Base-by-base conservation (phyloP, 2,797 vertebrate species). In the Tachyglossus aculeatus region DNA sequence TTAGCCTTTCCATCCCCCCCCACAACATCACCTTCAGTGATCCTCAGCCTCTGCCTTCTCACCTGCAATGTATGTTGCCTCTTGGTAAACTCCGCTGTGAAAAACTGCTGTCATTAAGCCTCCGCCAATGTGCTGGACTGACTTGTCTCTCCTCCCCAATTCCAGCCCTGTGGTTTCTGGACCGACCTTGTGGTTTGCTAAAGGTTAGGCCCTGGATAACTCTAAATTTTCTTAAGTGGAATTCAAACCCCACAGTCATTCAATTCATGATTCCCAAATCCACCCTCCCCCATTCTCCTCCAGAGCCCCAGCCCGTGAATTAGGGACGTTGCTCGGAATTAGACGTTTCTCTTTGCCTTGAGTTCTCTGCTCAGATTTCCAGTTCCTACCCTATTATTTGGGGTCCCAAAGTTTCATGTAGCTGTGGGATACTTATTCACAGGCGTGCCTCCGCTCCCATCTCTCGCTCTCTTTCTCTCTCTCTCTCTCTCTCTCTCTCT, bases 141-240 rank as follows among this genome's bases (percentile, higher is more conserved):
- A 15, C 73, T 71, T 52, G 62, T 80, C 81, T 78, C 64, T 43
- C 60, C 52, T 9, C 44, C 56, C 65, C 41, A 65, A 63, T 79
- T 85, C 80, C 81, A 86, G 73, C 48, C 67, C 76, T 85, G 88
- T 63, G 85, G 88, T 91, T 76, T 57, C 80, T 78, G 80, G 86
- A 77, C 83, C 87, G 72, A 50, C 54, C 81, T 81, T 89, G 89
- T 75, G 90, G 86, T 89, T 90, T 88, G 66, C 66, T 71, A 70
- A 89, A 88, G 87, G 86, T 87, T 85, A 87, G 64, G 48, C 53
- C 25, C 67, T 75, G 63, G 48, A 78, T 67, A 59, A 38, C 55
- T 86, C 71, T 74, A 60, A 57, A 78, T 77, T 85, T 87, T 89
- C 78, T 87, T 71, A 86, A 89, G 82, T 83, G 72, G 70, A 86